Conservation (phyloP, 2,888 invertebrate species). For the Coenonympha arcania region DNA sequence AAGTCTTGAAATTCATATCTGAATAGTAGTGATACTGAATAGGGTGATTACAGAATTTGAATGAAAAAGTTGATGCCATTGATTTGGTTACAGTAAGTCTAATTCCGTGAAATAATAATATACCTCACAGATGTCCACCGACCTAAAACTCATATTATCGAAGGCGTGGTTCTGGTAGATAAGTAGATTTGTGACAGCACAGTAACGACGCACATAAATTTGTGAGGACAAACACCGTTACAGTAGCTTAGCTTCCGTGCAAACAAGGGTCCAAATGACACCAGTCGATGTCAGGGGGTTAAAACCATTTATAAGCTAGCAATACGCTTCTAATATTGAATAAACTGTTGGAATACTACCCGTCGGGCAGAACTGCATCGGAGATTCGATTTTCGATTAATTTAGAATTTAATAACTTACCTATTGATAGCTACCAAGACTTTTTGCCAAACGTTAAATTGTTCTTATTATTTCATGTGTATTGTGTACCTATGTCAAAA, state of each 20-base stretch:
- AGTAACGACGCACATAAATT: conserved; percentile 66
- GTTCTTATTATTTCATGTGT: no score
- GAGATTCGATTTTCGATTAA: no score
- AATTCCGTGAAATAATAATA: conserved; percentile 16
- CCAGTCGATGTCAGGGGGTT: conserved; percentile 48
- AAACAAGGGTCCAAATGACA: conserved; percentile 66
- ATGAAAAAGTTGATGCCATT: background rate
- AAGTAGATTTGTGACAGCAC: conserved; percentile 72
- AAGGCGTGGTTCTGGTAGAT: conserved; percentile 70
- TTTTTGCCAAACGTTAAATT: no score
- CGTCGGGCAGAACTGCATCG: no score
- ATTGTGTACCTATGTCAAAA: no score
- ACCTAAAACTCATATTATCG: conserved; percentile 44
- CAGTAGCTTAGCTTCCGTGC: conserved; percentile 65
- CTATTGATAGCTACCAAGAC: no score
- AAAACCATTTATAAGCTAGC: conserved; percentile 48
- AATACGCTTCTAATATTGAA: conserved; percentile 37
- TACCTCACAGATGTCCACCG: conserved; percentile 49
- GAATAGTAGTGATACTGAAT: no score
- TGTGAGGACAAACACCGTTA: conserved; percentile 66
- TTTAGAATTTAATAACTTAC: no score
- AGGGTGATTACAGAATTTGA: no score
- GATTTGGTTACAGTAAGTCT: conserved; percentile 1
- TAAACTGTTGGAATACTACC: conserved; percentile 13
- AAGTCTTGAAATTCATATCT: no score